A percentile compares a stretch with the other conserved stretches of the same genome.
These are phyloP conservation scores for Pampusana beccarii DNA, from an alignment of 2,113 vertebrate genomes.

Conservation along the genomic window DNA sequence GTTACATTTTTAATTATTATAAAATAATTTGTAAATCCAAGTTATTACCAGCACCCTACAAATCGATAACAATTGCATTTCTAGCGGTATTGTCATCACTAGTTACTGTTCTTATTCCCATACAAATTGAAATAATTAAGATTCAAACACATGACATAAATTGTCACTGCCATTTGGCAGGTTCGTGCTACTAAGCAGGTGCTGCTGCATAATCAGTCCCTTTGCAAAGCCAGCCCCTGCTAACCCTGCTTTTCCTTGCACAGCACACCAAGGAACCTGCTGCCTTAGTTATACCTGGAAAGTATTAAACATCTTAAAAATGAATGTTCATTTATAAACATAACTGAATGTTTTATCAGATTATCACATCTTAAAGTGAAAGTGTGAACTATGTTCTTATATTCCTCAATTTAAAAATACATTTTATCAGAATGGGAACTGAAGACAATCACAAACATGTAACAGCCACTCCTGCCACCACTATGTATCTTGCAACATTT, in stretches of 20 bases:
- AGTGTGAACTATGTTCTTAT: background rate
- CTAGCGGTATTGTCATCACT: background rate
- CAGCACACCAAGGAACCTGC: background rate
- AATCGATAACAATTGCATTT: background rate
- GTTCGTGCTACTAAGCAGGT: background rate
- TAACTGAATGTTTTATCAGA: background rate
- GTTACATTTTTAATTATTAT: background rate
- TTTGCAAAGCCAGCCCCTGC: background rate
- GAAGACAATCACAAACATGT: background rate
- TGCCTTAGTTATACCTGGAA: background rate
- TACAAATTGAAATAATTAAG: background rate
- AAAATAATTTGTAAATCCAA: background rate
- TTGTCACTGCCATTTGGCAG: background rate
- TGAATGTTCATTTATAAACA: background rate
- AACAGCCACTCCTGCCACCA: background rate
- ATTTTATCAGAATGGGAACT: background rate
- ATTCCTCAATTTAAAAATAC: background rate
- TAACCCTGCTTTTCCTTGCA: background rate
- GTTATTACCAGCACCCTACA: background rate
- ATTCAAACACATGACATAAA: background rate
- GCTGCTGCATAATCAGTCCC: background rate
- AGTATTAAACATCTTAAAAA: fast-evolving
- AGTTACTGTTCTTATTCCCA: background rate
- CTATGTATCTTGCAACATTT: background rate
- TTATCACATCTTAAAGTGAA: background rate